Conservation (phyloP, 2,888 invertebrate genomes). For the Drosophila ezoana region DNA sequence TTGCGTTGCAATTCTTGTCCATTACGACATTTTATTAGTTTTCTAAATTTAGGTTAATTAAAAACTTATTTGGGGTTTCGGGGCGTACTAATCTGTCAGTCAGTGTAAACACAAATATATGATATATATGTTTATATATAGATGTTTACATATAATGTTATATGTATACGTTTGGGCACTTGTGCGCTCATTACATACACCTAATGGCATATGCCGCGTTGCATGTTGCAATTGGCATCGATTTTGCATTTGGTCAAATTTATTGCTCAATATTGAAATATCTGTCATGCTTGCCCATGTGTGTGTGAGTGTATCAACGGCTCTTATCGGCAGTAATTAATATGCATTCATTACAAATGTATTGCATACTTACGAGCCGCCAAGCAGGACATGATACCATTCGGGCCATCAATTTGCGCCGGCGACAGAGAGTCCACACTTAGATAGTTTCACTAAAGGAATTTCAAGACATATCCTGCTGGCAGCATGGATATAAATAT, state of each 20-base stretch:
- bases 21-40: conserved; percentile 72
- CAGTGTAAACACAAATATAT: neutral
- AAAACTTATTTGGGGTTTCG: conserved; percentile 69
- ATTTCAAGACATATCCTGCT: conserved; percentile 10
- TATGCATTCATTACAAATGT: conserved; percentile 70
- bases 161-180: neutral
- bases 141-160: neutral
- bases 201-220: conserved; percentile 31
- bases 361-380: conserved; percentile 56
- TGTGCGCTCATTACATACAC: conserved; percentile 43
- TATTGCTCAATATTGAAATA: conserved; percentile 66
- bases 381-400: conserved; percentile 21
- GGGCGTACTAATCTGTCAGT: conserved; percentile 11
- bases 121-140: neutral
- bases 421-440: conserved; percentile 11
- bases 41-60: conserved; percentile 77
- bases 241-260: conserved; percentile 66
- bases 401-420: conserved; percentile 44
- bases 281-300: conserved; percentile 20
- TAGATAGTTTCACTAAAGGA: conserved; percentile 21
- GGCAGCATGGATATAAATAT: conserved; percentile 5
- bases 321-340: conserved; percentile 64
- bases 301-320: conserved; percentile 6
- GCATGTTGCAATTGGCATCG: conserved; percentile 65
- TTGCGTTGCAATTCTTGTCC: conserved; percentile 28